Evolutionary conservation across 2,888 invertebrate species (phyloP).

Genomic region (Miltochrista miniata): DNA sequence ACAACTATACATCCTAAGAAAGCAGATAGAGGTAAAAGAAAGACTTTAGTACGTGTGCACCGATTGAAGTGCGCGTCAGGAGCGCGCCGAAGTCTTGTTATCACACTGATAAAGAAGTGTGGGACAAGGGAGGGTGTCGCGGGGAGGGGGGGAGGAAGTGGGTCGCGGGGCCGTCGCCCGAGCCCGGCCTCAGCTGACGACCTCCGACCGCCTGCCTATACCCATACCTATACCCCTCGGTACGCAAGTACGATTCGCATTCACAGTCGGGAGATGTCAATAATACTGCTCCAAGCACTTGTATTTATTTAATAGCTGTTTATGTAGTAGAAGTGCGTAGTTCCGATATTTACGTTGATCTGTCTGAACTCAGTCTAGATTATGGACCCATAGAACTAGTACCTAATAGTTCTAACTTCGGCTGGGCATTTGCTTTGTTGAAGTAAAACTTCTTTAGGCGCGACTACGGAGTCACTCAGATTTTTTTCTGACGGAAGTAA

Average conservation of each 20-base stretch:
- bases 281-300: conserved; percentile 14
- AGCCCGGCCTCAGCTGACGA: conserved; percentile 63
- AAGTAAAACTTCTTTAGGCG: too few species aligned
- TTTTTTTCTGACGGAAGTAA: too few species aligned
- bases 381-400: too few species aligned
- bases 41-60: conserved; percentile 23
- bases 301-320: conserved; percentile 9
- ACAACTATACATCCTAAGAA: neutral
- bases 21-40: conserved; percentile 9
- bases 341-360: too few species aligned
- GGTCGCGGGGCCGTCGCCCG: conserved; percentile 78
- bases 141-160: conserved; percentile 61
- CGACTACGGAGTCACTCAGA: too few species aligned
- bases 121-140: conserved; percentile 44
- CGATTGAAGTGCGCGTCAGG: conserved; percentile 23
- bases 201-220: conserved; percentile 55
- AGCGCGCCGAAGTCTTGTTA: conserved; percentile 57
- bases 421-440: too few species aligned
- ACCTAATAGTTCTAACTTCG: too few species aligned
- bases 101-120: conserved; percentile 66
- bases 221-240: too few species aligned
- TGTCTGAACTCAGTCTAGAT: too few species aligned
- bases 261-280: conserved; percentile 36
- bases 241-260: conserved; percentile 51
- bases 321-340: too few species aligned